Evolutionary conservation across 2,797 vertebrate species (phyloP), one percentile per base, ranked within the genome.

Genomic region (Rhyacichthys aspro): DNA sequence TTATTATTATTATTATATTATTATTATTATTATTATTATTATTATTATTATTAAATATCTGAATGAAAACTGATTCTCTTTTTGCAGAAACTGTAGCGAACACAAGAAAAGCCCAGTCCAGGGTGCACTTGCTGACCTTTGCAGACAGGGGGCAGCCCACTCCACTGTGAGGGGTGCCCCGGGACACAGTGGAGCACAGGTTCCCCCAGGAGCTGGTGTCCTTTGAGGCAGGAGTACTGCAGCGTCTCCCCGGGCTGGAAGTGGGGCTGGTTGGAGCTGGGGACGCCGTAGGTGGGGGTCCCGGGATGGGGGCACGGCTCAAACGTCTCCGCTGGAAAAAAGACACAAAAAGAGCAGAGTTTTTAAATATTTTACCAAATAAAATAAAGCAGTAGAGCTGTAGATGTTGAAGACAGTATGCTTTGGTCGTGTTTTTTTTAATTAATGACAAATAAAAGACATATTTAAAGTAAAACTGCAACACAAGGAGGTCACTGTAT

Each of bases 131-230:
- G 23, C 52, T 91, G 11, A 95, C 93, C 93, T 86, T 94, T 95
- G 87, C 96, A 98, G 88, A 92, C 92, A 62, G 96, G 96, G 43
- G 94, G 94, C 5, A 94, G 88, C 46, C 93, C 90, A 62, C 94
- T 98, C 96, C 96, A 98, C 53, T 92, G 94, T 0, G 96, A 97
- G 1, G 96, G 96, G 74, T 94, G 95, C 45, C 95, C 95, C 0
- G 94, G 94, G 64, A 97, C 81, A 78, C 96, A 98, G 64, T 91
- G 94, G 78, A 98, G 90, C 77, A 87, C 88, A 68, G 92, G 85
- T 47, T 96, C 95, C 0, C 96, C 96, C 80, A 94, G 90, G 41
- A 98, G 90, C 59, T 93, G 90, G 42, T 94, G 94, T 17, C 95
- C 94, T 0, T 79, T 69, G 0, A 84, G 69, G 66, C 96, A 98